Conservation (phyloP, 2,113 vertebrate species). For the Athene noctua region DNA sequence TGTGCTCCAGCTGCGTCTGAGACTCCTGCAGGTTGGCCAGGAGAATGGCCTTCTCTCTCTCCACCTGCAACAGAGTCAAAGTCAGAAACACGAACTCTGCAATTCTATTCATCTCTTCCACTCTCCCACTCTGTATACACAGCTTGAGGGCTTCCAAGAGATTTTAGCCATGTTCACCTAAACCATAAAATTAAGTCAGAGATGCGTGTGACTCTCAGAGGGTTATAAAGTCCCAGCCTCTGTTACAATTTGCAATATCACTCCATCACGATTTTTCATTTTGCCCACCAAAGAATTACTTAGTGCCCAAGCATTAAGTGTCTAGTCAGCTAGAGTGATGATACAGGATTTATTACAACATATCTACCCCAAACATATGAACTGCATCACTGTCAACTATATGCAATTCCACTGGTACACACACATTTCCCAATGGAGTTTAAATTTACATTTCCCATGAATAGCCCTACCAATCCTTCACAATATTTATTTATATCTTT, state of each 20-base stretch:
- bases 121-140: fast-evolving
- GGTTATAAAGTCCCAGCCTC: background rate
- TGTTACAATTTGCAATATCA: background rate
- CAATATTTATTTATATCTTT: background rate
- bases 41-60: constrained; percentile 90
- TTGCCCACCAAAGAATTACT: background rate
- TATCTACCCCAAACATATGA: background rate
- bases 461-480: background rate
- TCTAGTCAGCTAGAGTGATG: background rate
- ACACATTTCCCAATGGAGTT: background rate
- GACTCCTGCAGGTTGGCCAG: constrained; percentile 93
- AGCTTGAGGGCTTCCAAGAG: background rate
- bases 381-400: background rate
- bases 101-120: background rate
- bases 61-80: constrained; percentile 79
- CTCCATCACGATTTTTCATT: background rate
- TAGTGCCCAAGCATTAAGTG: background rate
- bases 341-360: background rate
- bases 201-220: fast-evolving
- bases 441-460: background rate
- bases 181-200: background rate
- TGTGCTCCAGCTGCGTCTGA: constrained; percentile 94
- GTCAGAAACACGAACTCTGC: background rate
- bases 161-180: background rate
- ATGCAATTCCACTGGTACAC: background rate